phyloP scores from a whole-genome alignment of 2,113 vertebrate genomes.

The Hippocampus abdominalis region DNA sequence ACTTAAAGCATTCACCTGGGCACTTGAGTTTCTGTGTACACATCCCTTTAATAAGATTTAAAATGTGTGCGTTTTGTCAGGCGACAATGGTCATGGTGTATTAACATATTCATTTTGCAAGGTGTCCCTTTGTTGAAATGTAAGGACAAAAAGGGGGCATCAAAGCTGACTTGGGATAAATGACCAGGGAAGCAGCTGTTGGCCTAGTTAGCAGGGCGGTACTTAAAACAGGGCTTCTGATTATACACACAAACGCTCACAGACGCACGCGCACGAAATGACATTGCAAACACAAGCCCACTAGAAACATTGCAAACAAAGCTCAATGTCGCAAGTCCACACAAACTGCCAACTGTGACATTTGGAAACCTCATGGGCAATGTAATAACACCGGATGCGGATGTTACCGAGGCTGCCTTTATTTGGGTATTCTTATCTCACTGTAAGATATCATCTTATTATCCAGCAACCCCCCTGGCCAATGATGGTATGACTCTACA shows the following conservation, averaged over 20 bases:
- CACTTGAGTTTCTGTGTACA: too few relatives aligned
- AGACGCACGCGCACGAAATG: background rate
- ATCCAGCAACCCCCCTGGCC: conserved; percentile 28
- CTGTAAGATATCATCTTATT: conserved; percentile 17
- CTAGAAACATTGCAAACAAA: background rate
- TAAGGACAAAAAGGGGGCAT: conserved; percentile 30
- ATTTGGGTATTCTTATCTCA: conserved; percentile 4
- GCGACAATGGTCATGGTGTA: conserved; percentile 12
- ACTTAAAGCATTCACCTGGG: too few relatives aligned
- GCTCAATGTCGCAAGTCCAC: background rate
- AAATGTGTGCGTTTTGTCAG: too few relatives aligned
- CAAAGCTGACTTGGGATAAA: conserved; percentile 54
- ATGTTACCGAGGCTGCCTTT: background rate
- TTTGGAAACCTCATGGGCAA: conserved; percentile 9
- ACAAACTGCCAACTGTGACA: conserved; percentile 9
- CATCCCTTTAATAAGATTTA: too few relatives aligned
- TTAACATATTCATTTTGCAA: conserved; percentile 34
- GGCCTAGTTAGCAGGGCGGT: conserved; percentile 58
- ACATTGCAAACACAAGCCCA: conserved; percentile 9
- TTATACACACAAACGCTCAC: background rate
- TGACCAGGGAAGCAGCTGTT: conserved; percentile 56
- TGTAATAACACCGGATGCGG: background rate
- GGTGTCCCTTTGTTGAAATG: conserved; percentile 35
- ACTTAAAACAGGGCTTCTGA: conserved; percentile 39
- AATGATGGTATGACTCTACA: conserved; percentile 30